phyloP scores from a whole-genome alignment of 2,797 vertebrate species.

The Lagorchestes hirsutus region DNA sequence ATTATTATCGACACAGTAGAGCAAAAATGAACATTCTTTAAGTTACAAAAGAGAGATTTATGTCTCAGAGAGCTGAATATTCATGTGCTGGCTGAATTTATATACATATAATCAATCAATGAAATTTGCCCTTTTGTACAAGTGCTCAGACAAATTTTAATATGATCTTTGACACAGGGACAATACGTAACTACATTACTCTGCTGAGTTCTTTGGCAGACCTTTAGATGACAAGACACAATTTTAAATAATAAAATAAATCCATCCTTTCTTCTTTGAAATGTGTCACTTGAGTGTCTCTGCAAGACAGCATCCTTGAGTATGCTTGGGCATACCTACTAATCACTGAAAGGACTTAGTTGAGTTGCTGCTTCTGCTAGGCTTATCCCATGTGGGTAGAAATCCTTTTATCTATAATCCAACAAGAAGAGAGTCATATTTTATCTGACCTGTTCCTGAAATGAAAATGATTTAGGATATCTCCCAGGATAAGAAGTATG shows the following conservation, averaged over 20 bases:
- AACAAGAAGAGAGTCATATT: not conserved
- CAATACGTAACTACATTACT: slow-evolving; percentile 27
- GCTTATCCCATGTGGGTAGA: not conserved
- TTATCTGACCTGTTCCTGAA: slow-evolving; percentile 43
- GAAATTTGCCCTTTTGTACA: not conserved
- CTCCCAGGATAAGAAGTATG: slow-evolving; percentile 29
- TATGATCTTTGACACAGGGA: slow-evolving; percentile 32
- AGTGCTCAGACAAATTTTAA: slow-evolving; percentile 32
- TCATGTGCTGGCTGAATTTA: not conserved
- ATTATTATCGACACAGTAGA: slow-evolving; percentile 4
- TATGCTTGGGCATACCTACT: accelerated
- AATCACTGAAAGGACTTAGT: accelerated
- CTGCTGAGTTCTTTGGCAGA: slow-evolving; percentile 7
- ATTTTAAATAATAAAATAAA: slow-evolving; percentile 36
- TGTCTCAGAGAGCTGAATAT: not conserved
- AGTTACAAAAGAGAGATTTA: slow-evolving; percentile 11
- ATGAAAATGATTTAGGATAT: slow-evolving; percentile 60
- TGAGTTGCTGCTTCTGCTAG: accelerated
- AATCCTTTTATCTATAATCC: not conserved
- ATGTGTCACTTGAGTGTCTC: not conserved
- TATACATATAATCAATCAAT: not conserved
- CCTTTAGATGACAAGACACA: not conserved
- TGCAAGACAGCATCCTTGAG: not conserved
- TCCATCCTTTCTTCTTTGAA: not conserved
- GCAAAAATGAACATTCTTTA: slow-evolving; percentile 37